Percentiles rank a stretch among this genome's conserved stretches.
Conservation (phyloP, 2,797 vertebrate species). For the Xerus rutilus region DNA sequence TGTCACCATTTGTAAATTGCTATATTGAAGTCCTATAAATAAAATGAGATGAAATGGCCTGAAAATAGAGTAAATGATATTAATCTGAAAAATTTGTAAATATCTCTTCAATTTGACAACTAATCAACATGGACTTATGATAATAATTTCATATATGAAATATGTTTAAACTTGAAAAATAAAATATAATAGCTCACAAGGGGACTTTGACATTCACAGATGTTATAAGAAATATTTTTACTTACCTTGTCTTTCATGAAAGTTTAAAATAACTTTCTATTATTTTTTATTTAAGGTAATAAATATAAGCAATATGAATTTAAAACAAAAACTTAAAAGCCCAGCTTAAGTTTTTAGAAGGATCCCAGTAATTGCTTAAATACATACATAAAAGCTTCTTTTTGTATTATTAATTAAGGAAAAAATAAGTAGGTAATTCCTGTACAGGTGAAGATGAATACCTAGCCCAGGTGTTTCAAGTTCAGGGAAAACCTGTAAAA, state of each 20-base stretch:
- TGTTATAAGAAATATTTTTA: slow-evolving; percentile 28
- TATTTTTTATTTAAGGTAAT: slow-evolving; percentile 52
- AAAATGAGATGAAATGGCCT: slow-evolving; percentile 43
- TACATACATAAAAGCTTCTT: background rate
- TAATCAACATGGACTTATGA: slow-evolving; percentile 49
- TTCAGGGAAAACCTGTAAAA: slow-evolving; percentile 62
- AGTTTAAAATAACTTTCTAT: slow-evolving; percentile 60
- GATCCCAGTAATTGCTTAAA: slow-evolving; percentile 13
- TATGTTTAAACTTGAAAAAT: slow-evolving; percentile 60
- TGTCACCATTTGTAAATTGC: background rate
- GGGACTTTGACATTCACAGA: slow-evolving; percentile 4
- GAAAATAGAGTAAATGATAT: slow-evolving; percentile 48
- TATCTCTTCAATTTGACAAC: background rate
- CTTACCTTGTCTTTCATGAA: slow-evolving; percentile 50
- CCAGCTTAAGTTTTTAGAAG: slow-evolving; percentile 52
- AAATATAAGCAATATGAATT: slow-evolving; percentile 40
- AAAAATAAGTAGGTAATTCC: slow-evolving; percentile 54
- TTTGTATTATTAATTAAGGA: slow-evolving; percentile 16
- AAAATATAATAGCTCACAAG: slow-evolving; percentile 46
- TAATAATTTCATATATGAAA: slow-evolving; percentile 12
- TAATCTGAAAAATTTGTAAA: background rate
- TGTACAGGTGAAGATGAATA: slow-evolving; percentile 52
- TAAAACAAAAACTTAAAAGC: slow-evolving; percentile 56
- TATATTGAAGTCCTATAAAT: background rate
- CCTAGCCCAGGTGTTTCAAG: slow-evolving; percentile 38